Base-by-base conservation (phyloP, 2,888 invertebrate species). In the Xestoiulus laeticollis region DNA sequence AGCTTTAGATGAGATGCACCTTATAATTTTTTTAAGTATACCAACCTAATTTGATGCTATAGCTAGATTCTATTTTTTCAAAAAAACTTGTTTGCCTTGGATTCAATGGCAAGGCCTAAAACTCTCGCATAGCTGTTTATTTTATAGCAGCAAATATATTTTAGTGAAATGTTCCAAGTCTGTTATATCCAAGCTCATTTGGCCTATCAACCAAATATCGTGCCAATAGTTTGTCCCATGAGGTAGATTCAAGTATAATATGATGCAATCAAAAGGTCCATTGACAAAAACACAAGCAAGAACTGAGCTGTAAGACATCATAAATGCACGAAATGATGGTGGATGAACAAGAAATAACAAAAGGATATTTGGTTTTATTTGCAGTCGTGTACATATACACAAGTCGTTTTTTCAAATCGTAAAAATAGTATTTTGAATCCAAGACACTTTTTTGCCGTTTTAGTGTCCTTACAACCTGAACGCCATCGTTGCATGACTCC, bases 251-350 rank as follows among this genome's bases (percentile, higher is more conserved):
- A 68, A 68, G 26, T 26, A n/a, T 68, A 68, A 68, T 68, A 68
- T 68, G 68, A 68, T 68, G 68, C 68, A 68, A 68, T 68, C 68
- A 68, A 68, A 68, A 68, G 68, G 26, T 68, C 68, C 68, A 68
- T 68, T 68, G 68, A 68, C 68, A 26, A 68, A 68, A 14, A 68
- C 22, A 26, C 68, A 68, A 68, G 26, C 68, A 68, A 68, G 68
- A 68, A 68, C 68, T 68, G 68, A 26, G 68, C 68, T 68, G n/a
- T 68, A 68, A 68, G 68, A 26, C 68, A n/a, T 68, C 68, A 68
- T 68, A 68, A 68, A 68, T 68, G 68, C 68, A n/a, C 68, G 10
- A 68, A 68, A 68, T 68, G 68, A 68, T 68, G 68, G 26, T 68
- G 68, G 68, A 68, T 26, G 68, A 68, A 68, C 68, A 68, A 22